Conservation (phyloP, 2,113 vertebrate genomes). For the Prionailurus bengalensis region DNA sequence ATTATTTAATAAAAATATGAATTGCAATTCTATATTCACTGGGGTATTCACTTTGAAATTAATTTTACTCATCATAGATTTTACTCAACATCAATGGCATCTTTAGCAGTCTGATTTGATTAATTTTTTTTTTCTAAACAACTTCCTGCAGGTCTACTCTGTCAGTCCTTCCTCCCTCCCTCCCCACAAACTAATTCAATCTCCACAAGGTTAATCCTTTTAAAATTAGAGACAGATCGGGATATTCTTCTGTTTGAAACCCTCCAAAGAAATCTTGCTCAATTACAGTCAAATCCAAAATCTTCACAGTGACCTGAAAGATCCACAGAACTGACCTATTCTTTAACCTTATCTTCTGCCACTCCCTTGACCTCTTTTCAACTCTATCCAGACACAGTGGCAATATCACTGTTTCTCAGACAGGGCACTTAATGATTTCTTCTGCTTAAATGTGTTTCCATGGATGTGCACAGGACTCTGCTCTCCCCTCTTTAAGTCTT, state of each 20-base stretch:
- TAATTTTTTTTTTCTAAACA: background rate
- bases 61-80: background rate
- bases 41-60: background rate
- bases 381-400: background rate
- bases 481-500: background rate
- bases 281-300: background rate
- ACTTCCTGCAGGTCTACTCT: background rate
- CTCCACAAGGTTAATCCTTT: background rate
- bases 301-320: background rate
- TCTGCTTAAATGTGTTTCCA: background rate
- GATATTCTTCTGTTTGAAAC: background rate
- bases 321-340: background rate
- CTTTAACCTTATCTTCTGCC: too few relatives aligned
- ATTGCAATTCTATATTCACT: background rate
- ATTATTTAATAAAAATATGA: background rate
- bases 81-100: background rate
- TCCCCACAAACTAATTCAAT: background rate
- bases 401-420: background rate
- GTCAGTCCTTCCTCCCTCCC: fast-evolving
- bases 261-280: background rate
- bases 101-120: background rate
- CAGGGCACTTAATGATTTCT: background rate
- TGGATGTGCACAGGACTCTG: background rate
- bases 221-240: background rate
- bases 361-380: background rate